Percentiles rank a stretch among this genome's conserved stretches.
phyloP scores from a whole-genome alignment of 2,113 vertebrate genomes.

The Piprites chloris region DNA sequence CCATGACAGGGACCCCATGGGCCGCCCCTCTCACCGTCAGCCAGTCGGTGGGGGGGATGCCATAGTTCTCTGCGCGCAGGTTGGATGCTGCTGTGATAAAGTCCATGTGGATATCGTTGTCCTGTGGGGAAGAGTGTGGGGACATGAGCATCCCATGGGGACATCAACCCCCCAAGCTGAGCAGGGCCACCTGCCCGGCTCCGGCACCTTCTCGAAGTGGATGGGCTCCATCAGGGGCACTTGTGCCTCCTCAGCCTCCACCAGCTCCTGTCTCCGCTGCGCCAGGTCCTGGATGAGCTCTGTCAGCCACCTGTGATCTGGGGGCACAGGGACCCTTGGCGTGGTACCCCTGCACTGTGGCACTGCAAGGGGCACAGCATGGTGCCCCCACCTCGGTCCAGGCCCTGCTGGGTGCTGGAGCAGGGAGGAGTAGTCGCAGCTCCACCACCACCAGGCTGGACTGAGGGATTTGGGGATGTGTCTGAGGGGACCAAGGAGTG shows the following conservation, averaged over 20 bases:
- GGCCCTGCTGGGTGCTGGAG: not conserved
- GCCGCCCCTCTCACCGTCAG: constrained; percentile 29
- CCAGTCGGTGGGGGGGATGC: constrained; percentile 75
- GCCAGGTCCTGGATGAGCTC: constrained; percentile 67
- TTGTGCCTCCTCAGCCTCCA: not conserved
- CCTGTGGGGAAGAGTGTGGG: constrained; percentile 60
- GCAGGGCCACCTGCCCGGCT: not conserved
- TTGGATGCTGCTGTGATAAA: constrained; percentile 84
- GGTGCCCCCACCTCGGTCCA: rapidly evolving
- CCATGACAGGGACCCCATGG: rapidly evolving
- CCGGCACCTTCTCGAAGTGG: constrained; percentile 83
- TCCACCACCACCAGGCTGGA: not conserved
- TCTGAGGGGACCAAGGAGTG: rapidly evolving
- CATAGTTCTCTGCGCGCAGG: constrained; percentile 85
- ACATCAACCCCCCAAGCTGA: not conserved
- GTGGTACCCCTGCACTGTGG: not conserved
- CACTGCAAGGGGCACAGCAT: rapidly evolving
- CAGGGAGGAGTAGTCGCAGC: not conserved
- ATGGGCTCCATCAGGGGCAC: constrained; percentile 75
- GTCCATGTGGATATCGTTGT: constrained; percentile 83
- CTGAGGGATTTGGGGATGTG: rapidly evolving
- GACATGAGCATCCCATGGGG: not conserved
- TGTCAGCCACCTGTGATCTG: constrained; percentile 60
- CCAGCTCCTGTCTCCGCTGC: not conserved
- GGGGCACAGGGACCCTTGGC: not conserved